Evolutionary conservation across 2,888 invertebrate genomes (phyloP), one percentile per base, ranked within the genome.

Genomic region (Opisthograptis luteolata): DNA sequence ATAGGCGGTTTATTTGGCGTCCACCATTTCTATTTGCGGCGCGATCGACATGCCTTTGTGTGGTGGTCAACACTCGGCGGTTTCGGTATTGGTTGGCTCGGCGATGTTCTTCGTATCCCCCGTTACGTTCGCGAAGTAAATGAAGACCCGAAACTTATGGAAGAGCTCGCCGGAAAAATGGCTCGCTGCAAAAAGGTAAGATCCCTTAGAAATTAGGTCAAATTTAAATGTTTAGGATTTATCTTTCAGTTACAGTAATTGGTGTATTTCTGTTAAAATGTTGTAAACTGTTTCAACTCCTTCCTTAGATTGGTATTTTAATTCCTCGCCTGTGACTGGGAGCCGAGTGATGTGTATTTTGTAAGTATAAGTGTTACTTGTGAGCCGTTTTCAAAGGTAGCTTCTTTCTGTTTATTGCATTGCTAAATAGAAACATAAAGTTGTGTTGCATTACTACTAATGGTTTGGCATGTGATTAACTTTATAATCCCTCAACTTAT

Each of bases 1-100:
- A 92, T 97, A 62, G 97, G 97, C 10, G 99, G 99, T 2, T 83
- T 96, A 66, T 94, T 97, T 63, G 98, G 98, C 0, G 84, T 96
- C 3, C 99, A 99, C 83, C 97, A 98, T 76, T 93, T 98, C 70
- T 99, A 99, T 83, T 88, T 99, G 57, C 93, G 94, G 42, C 92
- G 98, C 46, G 97, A 98, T 81, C 92, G 94, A 13, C 99, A 99
- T 67, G 98, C 97, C 0, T 96, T 98, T 74, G 91, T 98, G 0
- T 97, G 96, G 93, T 96, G 96, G 94, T 94, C 94, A 50, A 96
- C 97, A 0, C 84, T 96, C 10, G 98, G 96, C 0, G 98, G 98
- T 2, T 96, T 96, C 72, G 96, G 97, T 0, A 71, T 96, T 9
- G 98, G 98, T 5, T 98, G 97, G 96, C 65, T 98, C 0, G 92